Evolutionary conservation across 2,113 vertebrate species (phyloP), one percentile per base, ranked within the genome.

Genomic region (Toxotes chatareus): DNA sequence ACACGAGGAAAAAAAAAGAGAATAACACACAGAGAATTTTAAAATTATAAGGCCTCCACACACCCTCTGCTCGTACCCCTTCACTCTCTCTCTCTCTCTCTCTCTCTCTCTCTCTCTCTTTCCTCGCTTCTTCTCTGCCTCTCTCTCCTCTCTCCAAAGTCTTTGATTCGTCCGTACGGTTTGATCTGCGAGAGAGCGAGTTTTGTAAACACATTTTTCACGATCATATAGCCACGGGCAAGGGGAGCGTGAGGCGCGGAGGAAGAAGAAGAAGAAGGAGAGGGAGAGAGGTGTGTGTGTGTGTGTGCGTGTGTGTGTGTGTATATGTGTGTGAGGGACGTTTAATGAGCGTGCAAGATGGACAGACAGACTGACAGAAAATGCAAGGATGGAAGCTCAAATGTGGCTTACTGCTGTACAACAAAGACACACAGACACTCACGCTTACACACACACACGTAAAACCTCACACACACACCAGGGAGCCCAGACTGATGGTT

Each of bases 191-290:
- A 93, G 93, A 94, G 95, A 95, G 95, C 92, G 94, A 96, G 95
- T 95, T 96, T 96, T 96, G 95, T 96, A 95, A 96, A 96, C 95
- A 96, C 95, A 96, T 95, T 95, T 94, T 95, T 95, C 94, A 93
- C 94, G 94, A 95, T 94, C 94, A 95, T 95, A 95, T 95, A 95
- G 95, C 95, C 95, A 95, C 90, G 87, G 95, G 95, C 95, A 95
- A 96, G 91, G 93, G 94, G 93, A 94, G 93, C 93, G 93, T 88
- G 91, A 92, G 88, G 92, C 92, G 90, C 89, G 89, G 91, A 92
- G 93, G 92, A 95, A 93, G 89, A 93, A 89, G 93, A 90, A 92
- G 89, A 73, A 87, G 91, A 76, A 64, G 76, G 80, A 80, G 69
- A 47, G 42, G 17, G 67, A 21, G 59, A 49, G 80, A 40, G 85